Base-by-base conservation (phyloP, 2,888 invertebrate genomes). In the Eulithis prunata region DNA sequence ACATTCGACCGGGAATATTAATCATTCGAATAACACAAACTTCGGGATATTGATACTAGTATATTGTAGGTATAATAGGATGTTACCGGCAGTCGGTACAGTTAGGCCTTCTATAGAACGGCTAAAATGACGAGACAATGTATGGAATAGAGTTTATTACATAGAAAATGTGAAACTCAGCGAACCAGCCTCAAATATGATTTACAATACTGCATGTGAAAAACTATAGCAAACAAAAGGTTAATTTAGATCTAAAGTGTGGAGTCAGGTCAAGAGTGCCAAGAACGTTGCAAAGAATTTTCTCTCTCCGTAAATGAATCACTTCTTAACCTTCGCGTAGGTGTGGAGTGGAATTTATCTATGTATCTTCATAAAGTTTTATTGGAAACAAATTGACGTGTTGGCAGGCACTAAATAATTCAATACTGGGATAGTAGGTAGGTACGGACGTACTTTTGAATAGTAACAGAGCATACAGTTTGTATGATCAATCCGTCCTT, bases 401-500 rank as follows among this genome's bases (percentile, higher is more conserved):
- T 71, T 69, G 64, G 68, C 65, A 67, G 47, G 61, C 61, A 69
- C 74, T 77, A 75, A 72, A 75, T 71, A 70, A 73, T 68, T 66
- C 72, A 76, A 78, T 77, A 73, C 46, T 11, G 57, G 38, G 68
- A 65, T 60, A 68, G 58, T 64, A 45, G 21, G 21, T 21, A 41
- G 8, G 14, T 47, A 6, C 6, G 32, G 4, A 32, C 6, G 32
- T 32, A 32, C 47, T 21, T 70, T 64, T 70, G 59, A 69, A 70
- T 64, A 47, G 58, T 58, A 62, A 43, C 36, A 57, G 52, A 51
- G 12, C 7, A 13, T 52, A 52, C 28, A 60, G 63, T 63, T 63
- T 59, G 63, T 65, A 64, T 79, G 79, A 86, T 85, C 76, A 76
- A 85, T 83, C 79, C 74, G 84, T 81, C 85, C 84, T 84, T 82